These are phyloP conservation scores for Gracilinanus agilis DNA, from an alignment of 2,113 vertebrate genomes.

Conservation along the genomic window DNA sequence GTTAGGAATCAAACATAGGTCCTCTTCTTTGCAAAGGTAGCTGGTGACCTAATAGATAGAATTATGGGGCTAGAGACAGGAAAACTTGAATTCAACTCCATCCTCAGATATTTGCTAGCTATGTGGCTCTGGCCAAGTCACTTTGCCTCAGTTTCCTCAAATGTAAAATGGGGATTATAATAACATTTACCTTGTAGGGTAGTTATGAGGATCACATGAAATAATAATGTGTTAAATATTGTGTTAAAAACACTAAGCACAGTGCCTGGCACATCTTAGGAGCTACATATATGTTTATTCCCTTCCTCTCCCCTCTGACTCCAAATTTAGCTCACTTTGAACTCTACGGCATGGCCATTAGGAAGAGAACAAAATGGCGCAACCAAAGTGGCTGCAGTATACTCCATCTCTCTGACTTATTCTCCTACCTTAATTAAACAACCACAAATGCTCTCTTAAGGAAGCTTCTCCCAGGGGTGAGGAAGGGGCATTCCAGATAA, in stretches of 20 bases:
- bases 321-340: neutral
- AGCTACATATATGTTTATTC: neutral
- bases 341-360: neutral
- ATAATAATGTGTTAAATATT: too few species aligned
- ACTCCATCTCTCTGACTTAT: neutral
- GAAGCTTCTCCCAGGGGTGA: conserved; percentile 43
- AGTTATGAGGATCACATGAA: too few species aligned
- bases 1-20: neutral
- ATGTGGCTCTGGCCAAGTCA: neutral
- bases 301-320: neutral
- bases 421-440: neutral
- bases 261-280: neutral
- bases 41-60: neutral
- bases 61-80: neutral
- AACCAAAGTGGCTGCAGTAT: neutral
- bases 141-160: neutral
- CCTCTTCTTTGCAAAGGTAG: neutral
- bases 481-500: conserved; percentile 12
- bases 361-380: neutral
- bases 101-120: too few species aligned
- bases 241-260: neutral
- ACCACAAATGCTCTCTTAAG: conserved; percentile 39
- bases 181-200: too few species aligned
- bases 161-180: too few species aligned
- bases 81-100: neutral